A percentile compares a stretch with the other conserved stretches of the same genome.
Conservation (phyloP, 2,797 vertebrate species). For the Poeciliopsis paucimaculata region DNA sequence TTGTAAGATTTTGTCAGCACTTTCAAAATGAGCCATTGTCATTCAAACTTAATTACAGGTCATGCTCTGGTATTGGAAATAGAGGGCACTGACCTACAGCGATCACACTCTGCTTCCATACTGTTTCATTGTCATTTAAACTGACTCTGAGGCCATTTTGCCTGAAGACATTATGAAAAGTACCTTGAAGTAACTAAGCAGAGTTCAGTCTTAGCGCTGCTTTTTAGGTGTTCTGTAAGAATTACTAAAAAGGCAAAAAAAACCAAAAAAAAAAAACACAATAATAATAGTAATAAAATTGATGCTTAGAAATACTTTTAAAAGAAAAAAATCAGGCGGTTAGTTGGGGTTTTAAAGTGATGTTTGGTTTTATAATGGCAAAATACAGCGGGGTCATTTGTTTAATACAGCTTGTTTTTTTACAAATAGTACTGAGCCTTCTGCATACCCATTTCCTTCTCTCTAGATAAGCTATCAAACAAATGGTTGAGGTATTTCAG, state of each 20-base stretch:
- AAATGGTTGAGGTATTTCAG: constrained; percentile 49
- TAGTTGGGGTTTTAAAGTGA: not conserved
- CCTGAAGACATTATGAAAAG: constrained; percentile 61
- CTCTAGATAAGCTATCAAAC: constrained; percentile 64
- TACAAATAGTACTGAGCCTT: not conserved
- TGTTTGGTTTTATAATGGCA: constrained; percentile 1
- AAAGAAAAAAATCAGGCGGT: not conserved
- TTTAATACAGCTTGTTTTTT: constrained; percentile 25
- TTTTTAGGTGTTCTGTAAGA: constrained; percentile 34
- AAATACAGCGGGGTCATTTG: constrained; percentile 7
- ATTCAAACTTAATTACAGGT: constrained; percentile 73
- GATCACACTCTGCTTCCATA: constrained; percentile 58
- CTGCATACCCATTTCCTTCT: constrained; percentile 57
- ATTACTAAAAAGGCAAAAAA: constrained; percentile 10
- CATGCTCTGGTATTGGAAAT: constrained; percentile 48
- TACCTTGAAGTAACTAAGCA: constrained; percentile 66
- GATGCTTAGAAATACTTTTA: not conserved
- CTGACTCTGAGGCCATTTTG: constrained; percentile 57
- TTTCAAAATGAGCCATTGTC: constrained; percentile 70
- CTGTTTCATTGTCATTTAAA: constrained; percentile 73
- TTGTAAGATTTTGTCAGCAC: constrained; percentile 63
- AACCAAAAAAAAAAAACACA: too few relatives aligned
- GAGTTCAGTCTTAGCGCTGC: constrained; percentile 48
- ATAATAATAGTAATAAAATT: not conserved
- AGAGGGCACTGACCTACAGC: constrained; percentile 61